A percentile compares a stretch with the other conserved stretches of the same genome.
Conservation (phyloP, 2,888 invertebrate genomes). For the Zele albiditarsus region DNA sequence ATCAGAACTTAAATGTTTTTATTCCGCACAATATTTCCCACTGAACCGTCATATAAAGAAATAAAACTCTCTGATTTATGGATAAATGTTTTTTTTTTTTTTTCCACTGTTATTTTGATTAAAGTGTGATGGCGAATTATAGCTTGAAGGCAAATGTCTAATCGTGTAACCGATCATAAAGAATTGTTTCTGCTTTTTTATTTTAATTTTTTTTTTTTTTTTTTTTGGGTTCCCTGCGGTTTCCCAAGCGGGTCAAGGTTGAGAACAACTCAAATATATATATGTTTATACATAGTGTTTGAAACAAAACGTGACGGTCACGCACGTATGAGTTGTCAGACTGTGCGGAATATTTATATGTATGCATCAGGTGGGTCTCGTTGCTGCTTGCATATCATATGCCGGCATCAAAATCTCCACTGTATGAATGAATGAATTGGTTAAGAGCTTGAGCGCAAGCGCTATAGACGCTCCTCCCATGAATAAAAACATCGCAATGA, state of each 20-base stretch:
- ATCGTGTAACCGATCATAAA: constrained; percentile 10
- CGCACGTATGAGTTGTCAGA: constrained; percentile 39
- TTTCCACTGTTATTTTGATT: constrained; percentile 9
- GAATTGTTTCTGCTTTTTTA: neutral
- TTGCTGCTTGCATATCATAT: constrained; percentile 10
- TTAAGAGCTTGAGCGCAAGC: neutral
- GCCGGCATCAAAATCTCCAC: constrained; percentile 37
- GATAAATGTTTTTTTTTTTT: neutral
- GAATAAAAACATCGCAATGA: neutral
- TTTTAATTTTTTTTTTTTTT: neutral
- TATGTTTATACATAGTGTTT: constrained; percentile 10
- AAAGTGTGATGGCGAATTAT: neutral
- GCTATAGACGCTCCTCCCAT: neutral
- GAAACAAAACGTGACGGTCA: constrained; percentile 29
- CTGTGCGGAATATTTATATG: constrained; percentile 32
- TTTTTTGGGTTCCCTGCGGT: constrained; percentile 29
- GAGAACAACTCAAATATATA: constrained; percentile 48
- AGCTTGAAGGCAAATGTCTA: neutral
- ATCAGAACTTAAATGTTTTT: neutral
- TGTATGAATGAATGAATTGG: neutral
- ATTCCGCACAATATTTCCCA: neutral
- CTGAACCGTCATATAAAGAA: neutral
- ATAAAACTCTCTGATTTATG: neutral
- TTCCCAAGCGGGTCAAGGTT: constrained; percentile 65
- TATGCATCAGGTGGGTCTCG: neutral